These are phyloP conservation scores for Camponotus vicinus DNA, from an alignment of 1,140 invertebrate species.

Conservation along the genomic window DNA sequence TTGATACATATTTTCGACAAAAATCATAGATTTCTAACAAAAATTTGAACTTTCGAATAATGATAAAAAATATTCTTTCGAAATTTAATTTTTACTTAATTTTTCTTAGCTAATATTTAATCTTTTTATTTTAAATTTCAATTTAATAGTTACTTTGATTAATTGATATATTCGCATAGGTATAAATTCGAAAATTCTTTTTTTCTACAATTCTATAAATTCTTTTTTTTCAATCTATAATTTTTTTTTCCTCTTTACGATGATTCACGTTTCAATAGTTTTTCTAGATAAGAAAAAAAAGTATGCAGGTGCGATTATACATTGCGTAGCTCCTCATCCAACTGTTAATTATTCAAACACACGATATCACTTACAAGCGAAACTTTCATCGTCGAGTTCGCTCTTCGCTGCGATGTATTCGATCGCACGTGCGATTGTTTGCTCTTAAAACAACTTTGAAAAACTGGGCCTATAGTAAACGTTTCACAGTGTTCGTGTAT, in stretches of 20 bases:
- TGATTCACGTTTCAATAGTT: background rate
- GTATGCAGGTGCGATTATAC: background rate
- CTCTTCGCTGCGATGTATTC: background rate
- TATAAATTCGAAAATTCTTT: background rate
- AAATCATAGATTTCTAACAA: too few species aligned
- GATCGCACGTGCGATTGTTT: slow-evolving; percentile 35
- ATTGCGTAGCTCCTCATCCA: slow-evolving; percentile 5
- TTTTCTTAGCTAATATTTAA: background rate
- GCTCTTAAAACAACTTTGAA: slow-evolving; percentile 49
- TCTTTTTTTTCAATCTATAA: too few species aligned
- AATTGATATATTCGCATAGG: background rate
- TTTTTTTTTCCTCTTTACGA: background rate
- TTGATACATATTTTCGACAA: too few species aligned
- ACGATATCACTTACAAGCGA: background rate
- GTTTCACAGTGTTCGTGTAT: slow-evolving; percentile 19
- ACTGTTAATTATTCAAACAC: slow-evolving; percentile 42
- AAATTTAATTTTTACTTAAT: background rate
- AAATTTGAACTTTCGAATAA: too few species aligned
- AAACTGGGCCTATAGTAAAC: slow-evolving; percentile 19
- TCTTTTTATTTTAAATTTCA: background rate
- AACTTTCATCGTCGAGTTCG: slow-evolving; percentile 5
- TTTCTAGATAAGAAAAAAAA: background rate
- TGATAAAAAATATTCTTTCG: background rate
- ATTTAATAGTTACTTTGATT: background rate
- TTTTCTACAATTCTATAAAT: background rate